These are phyloP conservation scores for Scalopus aquaticus DNA, from an alignment of 2,113 vertebrate genomes.

Conservation along the genomic window DNA sequence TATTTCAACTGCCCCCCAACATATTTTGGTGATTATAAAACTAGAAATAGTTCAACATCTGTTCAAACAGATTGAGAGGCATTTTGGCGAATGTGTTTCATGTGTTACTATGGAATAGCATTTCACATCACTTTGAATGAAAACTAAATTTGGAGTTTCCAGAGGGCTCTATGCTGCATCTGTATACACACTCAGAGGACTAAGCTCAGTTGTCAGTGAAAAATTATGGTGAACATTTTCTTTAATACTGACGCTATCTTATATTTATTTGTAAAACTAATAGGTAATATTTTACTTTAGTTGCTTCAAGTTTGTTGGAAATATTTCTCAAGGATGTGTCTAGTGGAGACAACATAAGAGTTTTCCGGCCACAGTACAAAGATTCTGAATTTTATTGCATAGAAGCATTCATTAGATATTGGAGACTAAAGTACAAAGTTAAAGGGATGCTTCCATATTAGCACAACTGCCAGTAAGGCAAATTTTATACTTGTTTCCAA, in stretches of 20 bases:
- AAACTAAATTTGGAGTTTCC: slow-evolving; percentile 15
- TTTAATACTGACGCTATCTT: background rate
- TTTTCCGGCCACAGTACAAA: background rate
- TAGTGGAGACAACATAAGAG: background rate
- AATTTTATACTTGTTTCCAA: background rate
- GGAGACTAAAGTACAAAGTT: background rate
- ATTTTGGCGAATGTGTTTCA: slow-evolving; percentile 47
- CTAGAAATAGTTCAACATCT: slow-evolving; percentile 35
- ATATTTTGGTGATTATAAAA: slow-evolving; percentile 25
- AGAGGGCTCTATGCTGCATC: background rate
- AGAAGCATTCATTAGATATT: background rate
- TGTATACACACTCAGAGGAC: background rate
- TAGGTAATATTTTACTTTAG: background rate
- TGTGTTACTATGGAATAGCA: background rate
- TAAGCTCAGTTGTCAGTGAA: background rate
- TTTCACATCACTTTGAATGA: slow-evolving; percentile 34
- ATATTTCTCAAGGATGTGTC: background rate
- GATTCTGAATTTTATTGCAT: background rate
- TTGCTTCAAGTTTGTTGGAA: background rate
- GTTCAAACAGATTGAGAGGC: slow-evolving; percentile 46
- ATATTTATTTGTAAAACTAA: background rate
- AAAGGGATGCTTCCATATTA: background rate
- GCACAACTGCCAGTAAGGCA: background rate
- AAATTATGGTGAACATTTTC: background rate
- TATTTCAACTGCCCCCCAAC: background rate